Conservation (phyloP, 2,888 invertebrate species). For the Villa cingulata region DNA sequence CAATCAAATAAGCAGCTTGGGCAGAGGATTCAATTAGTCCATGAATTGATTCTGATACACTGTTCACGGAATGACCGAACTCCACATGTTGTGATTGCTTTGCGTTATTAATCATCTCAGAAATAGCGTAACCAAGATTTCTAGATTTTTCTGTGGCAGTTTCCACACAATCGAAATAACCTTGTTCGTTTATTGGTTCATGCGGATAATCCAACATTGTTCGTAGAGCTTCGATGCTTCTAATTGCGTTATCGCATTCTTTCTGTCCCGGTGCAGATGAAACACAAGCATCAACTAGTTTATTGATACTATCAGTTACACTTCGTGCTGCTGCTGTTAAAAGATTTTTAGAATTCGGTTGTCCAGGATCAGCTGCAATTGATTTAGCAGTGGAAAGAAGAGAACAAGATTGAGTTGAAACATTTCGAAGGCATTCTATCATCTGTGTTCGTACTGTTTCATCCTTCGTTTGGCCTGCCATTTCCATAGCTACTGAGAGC, state of each 20-base stretch:
- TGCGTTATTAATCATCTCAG: constrained; percentile 85
- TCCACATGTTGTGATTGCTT: constrained; percentile 73
- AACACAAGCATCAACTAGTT: constrained; percentile 57
- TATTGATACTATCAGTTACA: constrained; percentile 86
- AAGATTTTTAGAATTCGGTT: constrained; percentile 84
- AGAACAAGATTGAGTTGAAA: constrained; percentile 75
- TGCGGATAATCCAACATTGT: constrained; percentile 71
- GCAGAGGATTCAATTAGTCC: constrained; percentile 86
- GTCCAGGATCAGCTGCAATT: constrained; percentile 74
- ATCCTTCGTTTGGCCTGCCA: constrained; percentile 72
- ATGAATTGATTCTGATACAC: constrained; percentile 77
- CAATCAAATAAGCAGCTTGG: constrained; percentile 90
- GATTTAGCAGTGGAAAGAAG: constrained; percentile 78
- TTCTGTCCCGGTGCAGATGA: constrained; percentile 89
- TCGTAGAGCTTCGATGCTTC: constrained; percentile 76
- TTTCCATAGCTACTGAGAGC: constrained; percentile 66
- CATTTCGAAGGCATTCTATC: constrained; percentile 73
- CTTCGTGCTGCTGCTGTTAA: constrained; percentile 75
- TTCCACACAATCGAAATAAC: constrained; percentile 90
- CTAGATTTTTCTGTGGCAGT: constrained; percentile 79
- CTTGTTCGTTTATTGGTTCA: constrained; percentile 75
- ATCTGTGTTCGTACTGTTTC: constrained; percentile 63
- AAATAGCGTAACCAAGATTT: constrained; percentile 77
- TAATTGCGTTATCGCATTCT: constrained; percentile 90
- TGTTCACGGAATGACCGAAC: constrained; percentile 70